Conservation (phyloP, 2,888 invertebrate species). For the Eupsilia transversa region DNA sequence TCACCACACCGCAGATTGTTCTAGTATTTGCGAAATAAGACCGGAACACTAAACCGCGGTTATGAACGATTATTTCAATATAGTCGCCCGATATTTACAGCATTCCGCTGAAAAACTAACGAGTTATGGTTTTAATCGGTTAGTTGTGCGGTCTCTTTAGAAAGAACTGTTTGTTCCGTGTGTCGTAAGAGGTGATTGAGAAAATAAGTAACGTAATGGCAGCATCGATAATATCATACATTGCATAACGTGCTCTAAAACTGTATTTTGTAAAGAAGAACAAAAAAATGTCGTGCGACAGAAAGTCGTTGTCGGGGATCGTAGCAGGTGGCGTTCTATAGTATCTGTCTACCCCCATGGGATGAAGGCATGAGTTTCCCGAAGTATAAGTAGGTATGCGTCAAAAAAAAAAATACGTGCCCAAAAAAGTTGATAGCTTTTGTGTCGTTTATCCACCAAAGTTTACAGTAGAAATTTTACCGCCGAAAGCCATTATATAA, state of each 20-base stretch:
- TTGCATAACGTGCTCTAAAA: background rate
- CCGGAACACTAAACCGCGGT: constrained; percentile 40
- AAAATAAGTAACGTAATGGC: background rate
- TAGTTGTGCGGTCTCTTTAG: constrained; percentile 24
- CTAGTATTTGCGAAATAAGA: constrained; percentile 45
- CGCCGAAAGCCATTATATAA: background rate
- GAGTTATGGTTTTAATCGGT: constrained; percentile 38
- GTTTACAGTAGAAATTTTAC: background rate
- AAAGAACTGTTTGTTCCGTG: constrained; percentile 6
- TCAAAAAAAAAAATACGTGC: too few species aligned
- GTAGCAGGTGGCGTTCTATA: too few species aligned
- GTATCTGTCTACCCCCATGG: too few species aligned
- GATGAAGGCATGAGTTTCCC: too few species aligned
- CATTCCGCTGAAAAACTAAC: constrained; percentile 49
- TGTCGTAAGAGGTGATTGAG: constrained; percentile 5
- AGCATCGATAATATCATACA: background rate
- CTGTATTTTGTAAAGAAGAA: background rate
- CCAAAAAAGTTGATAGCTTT: background rate
- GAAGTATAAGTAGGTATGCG: too few species aligned
- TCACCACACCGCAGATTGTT: constrained; percentile 37
- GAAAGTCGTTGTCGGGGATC: too few species aligned
- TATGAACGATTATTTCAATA: constrained; percentile 44
- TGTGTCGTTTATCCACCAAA: background rate
- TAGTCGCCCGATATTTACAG: constrained; percentile 48
- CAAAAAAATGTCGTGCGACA: too few species aligned